phyloP scores from a whole-genome alignment of 2,113 vertebrate species.

The Rostratula benghalensis region DNA sequence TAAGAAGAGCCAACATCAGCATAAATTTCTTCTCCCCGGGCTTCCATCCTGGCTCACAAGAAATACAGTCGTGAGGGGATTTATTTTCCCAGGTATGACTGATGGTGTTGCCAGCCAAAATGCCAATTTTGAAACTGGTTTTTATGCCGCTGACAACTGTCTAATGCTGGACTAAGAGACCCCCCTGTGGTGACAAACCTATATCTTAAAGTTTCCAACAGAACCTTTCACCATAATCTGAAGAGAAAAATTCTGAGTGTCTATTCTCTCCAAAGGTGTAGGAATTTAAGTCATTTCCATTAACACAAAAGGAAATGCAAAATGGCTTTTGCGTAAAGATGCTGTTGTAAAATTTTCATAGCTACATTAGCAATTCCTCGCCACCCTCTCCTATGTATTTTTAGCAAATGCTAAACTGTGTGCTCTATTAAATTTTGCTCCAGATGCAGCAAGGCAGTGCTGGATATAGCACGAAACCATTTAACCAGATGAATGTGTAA shows the following conservation, averaged over 20 bases:
- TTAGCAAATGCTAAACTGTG: background rate
- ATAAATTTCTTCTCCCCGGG: background rate
- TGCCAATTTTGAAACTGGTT: background rate
- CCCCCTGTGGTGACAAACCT: background rate
- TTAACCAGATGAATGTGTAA: background rate
- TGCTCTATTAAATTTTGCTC: constrained; percentile 16
- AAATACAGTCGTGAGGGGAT: background rate
- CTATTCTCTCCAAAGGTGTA: background rate
- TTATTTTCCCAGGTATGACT: background rate
- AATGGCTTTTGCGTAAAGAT: background rate
- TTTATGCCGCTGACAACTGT: background rate
- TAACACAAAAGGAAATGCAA: background rate
- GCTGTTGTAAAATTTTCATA: background rate
- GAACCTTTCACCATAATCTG: background rate
- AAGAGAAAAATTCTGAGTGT: background rate
- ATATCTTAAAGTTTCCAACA: background rate
- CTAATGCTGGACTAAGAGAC: background rate
- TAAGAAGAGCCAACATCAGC: background rate
- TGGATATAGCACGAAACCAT: background rate
- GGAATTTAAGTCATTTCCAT: background rate
- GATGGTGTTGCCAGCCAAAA: background rate
- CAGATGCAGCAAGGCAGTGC: background rate
- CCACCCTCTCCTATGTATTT: background rate
- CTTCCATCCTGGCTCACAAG: background rate
- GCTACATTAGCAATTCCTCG: background rate